These are phyloP conservation scores for Pterocles burchelli DNA, from an alignment of 2,113 vertebrate species.

Conservation along the genomic window DNA sequence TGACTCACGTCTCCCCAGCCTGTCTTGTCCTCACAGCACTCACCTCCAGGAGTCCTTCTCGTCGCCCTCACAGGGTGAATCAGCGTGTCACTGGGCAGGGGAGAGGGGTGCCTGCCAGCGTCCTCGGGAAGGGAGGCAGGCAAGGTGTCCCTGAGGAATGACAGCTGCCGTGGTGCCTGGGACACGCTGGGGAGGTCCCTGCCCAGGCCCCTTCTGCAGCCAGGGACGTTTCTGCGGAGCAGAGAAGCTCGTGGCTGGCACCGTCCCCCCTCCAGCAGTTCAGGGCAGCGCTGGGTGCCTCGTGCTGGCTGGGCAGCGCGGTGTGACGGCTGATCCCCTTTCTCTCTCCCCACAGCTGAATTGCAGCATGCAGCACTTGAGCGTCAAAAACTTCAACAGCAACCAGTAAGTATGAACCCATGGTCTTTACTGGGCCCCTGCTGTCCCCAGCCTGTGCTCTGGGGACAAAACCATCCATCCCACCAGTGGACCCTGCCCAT, in stretches of 20 bases:
- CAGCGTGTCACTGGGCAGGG: background rate
- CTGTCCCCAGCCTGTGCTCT: background rate
- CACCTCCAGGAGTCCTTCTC: background rate
- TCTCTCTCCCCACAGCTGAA: constrained; percentile 74
- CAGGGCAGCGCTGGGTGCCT: background rate
- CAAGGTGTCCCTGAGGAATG: background rate
- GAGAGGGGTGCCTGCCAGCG: background rate
- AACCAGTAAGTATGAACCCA: constrained; percentile 81
- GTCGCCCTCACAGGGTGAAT: background rate
- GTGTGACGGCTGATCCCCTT: background rate
- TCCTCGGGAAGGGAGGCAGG: background rate
- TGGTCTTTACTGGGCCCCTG: background rate
- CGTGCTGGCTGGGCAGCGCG: background rate
- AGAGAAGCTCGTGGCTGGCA: accelerated
- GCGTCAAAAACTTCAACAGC: constrained; percentile 62
- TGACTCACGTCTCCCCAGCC: constrained; percentile 15
- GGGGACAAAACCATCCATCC: background rate
- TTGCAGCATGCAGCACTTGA: constrained; percentile 80
- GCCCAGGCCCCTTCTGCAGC: background rate
- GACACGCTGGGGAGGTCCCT: background rate
- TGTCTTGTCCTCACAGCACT: background rate
- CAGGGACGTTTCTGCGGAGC: background rate
- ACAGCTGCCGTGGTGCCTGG: background rate
- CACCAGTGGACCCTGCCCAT: background rate
- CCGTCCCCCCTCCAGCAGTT: background rate